Base-by-base conservation (phyloP, 1,140 invertebrate genomes). In the Ptiloglossa arizonensis region DNA sequence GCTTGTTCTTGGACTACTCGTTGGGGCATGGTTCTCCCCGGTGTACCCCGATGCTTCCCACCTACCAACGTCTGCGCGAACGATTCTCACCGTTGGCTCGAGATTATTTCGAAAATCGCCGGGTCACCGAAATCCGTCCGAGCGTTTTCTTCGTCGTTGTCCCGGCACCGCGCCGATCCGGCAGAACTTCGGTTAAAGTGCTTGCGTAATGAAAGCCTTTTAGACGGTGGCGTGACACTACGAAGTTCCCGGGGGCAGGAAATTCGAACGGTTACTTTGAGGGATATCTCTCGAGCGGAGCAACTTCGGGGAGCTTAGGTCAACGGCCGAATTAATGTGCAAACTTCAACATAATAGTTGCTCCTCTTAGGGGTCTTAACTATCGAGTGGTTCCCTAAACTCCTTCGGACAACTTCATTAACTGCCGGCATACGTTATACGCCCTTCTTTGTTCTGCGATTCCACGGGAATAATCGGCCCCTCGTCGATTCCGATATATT, bases 291-390 rank as follows among this genome's bases (percentile, higher is more conserved):
- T n/a, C 63, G 35, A 60, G 79, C 79, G 57, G 75, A 41, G 62
- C 38, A 82, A 85, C 75, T 86, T 85, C 56, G 24, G 15, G 52
- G 46, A 56, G 79, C 83, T 79, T 50, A 66, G 71, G 85, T 81
- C 80, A 86, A 86, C 76, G 78, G 73, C 82, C 81, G 85, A 86
- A 86, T 86, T 86, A 86, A 86, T 86, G 83, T 75, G 84, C 83
- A 86, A 86, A 86, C 85, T 86, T 86, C 78, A 72, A 83, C 74
- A 82, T 86, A 86, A 86, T 86, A 86, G 85, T 86, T 86, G 83
- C 79, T 81, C 57, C 80, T 79, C 70, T 78, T 80, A 66, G 54
- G 73, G 84, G 71, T 86, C 85, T 86, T 86, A 86, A 83, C 85
- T 86, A 86, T 86, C 84, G 80, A 81, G 66, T 71, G 63, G 76